Conservation (phyloP, 1,140 invertebrate genomes). For the Drosophila simulans region DNA sequence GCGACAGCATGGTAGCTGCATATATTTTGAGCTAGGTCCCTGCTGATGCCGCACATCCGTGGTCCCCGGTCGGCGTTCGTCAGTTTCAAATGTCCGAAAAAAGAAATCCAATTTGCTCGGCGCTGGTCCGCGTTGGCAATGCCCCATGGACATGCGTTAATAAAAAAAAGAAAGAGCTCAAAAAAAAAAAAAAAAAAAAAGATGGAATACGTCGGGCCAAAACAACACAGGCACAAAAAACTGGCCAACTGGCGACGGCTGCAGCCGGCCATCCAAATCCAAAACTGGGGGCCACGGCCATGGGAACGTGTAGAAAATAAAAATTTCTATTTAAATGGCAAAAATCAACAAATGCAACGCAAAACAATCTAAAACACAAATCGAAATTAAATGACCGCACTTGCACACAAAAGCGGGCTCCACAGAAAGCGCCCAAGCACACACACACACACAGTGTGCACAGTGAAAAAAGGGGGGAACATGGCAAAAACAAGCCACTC, state of each 20-base stretch:
- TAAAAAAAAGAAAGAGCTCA: constrained; percentile 33
- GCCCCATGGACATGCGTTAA: constrained; percentile 73
- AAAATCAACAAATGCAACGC: constrained; percentile 83
- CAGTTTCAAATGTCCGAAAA: constrained; percentile 76
- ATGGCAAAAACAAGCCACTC: constrained; percentile 80
- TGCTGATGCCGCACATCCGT: constrained; percentile 30
- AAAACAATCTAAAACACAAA: constrained; percentile 84
- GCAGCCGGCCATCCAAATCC: constrained; percentile 26
- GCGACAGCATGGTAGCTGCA: constrained; percentile 38
- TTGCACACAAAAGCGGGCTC: constrained; percentile 76
- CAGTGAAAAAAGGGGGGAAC: constrained; percentile 39
- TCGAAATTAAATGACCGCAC: constrained; percentile 84
- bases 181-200: constrained; percentile 13
- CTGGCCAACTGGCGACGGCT: constrained; percentile 59
- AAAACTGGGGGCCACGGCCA: constrained; percentile 52
- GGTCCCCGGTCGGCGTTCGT: constrained; percentile 59
- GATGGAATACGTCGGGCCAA: constrained; percentile 30
- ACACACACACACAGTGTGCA: constrained; percentile 24
- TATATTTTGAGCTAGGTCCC: constrained; percentile 38
- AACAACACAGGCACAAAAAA: constrained; percentile 44
- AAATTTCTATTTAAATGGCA: constrained; percentile 84
- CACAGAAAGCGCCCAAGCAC: constrained; percentile 42
- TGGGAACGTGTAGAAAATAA: constrained; percentile 79
- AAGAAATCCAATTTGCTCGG: constrained; percentile 79
- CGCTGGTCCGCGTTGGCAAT: constrained; percentile 56